phyloP scores from a whole-genome alignment of 2,888 invertebrate genomes.

The Nasonia oneida region DNA sequence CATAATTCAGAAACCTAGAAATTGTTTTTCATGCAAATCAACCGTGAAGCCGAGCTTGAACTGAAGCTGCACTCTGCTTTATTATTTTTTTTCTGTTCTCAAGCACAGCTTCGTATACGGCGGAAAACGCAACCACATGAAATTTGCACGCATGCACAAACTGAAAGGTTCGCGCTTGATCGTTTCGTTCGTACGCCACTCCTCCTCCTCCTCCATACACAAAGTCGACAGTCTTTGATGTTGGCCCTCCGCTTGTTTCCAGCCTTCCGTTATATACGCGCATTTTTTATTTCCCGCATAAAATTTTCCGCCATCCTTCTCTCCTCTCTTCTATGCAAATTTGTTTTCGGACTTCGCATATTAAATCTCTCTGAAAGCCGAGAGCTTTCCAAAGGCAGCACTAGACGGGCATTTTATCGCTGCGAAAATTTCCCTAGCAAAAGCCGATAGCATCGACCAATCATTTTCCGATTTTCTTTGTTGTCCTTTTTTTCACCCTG shows the following conservation, averaged over 20 bases:
- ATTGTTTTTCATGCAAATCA: neutral
- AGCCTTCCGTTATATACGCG: neutral
- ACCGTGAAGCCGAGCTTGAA: neutral
- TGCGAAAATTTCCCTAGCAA: slow-evolving; percentile 16
- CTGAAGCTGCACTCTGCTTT: neutral
- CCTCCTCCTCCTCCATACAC: neutral
- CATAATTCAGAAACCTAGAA: neutral
- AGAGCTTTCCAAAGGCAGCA: neutral
- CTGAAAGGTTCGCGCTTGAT: slow-evolving; percentile 22
- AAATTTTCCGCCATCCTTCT: neutral
- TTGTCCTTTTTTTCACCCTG: neutral
- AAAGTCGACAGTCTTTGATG: slow-evolving; percentile 19
- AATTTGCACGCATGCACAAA: neutral
- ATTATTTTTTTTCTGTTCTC: neutral
- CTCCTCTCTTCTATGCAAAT: slow-evolving; percentile 2
- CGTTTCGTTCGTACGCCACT: neutral
- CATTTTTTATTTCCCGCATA: slow-evolving; percentile 9
- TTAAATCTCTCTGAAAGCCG: slow-evolving; percentile 47
- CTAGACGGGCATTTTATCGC: neutral
- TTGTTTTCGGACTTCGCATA: slow-evolving; percentile 29
- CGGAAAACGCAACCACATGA: neutral
- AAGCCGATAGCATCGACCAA: slow-evolving; percentile 35
- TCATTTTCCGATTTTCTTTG: slow-evolving; percentile 11
- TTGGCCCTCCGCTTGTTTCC: neutral
- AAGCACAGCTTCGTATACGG: neutral